A percentile compares a stretch with the other conserved stretches of the same genome.
These are phyloP conservation scores for Syritta pipiens DNA, from an alignment of 2,888 invertebrate genomes.

Conservation along the genomic window DNA sequence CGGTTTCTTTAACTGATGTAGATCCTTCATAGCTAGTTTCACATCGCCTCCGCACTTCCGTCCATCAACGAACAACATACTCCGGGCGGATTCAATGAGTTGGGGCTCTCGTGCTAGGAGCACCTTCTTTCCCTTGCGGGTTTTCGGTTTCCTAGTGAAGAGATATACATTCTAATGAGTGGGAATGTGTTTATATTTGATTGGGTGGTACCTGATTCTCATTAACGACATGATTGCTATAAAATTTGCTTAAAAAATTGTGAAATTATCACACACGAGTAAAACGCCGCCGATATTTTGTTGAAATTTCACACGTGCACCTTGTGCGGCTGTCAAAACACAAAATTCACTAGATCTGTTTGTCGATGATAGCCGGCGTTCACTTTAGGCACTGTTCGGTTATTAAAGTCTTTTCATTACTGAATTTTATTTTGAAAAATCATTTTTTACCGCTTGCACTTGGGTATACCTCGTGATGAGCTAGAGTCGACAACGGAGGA, in stretches of 20 bases:
- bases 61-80: conserved; percentile 91
- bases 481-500: too few species aligned
- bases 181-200: too few species aligned
- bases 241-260: not conserved
- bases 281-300: not conserved
- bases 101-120: conserved; percentile 91
- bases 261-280: conserved; percentile 2
- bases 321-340: conserved; percentile 31
- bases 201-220: conserved; percentile 74
- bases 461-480: too few species aligned
- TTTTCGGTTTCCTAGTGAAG: conserved; percentile 89
- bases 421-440: too few species aligned
- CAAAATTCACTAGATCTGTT: not conserved
- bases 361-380: too few species aligned
- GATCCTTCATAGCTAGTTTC: conserved; percentile 88
- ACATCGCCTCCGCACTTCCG: conserved; percentile 87
- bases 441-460: too few species aligned
- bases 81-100: conserved; percentile 92
- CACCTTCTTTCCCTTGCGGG: conserved; percentile 91
- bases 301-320: conserved; percentile 48
- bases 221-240: conserved; percentile 75
- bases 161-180: too few species aligned
- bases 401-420: too few species aligned
- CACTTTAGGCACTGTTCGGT: too few species aligned
- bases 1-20: conserved; percentile 93